Conservation (phyloP, 2,888 invertebrate genomes). For the Antheraea yamamai region DNA sequence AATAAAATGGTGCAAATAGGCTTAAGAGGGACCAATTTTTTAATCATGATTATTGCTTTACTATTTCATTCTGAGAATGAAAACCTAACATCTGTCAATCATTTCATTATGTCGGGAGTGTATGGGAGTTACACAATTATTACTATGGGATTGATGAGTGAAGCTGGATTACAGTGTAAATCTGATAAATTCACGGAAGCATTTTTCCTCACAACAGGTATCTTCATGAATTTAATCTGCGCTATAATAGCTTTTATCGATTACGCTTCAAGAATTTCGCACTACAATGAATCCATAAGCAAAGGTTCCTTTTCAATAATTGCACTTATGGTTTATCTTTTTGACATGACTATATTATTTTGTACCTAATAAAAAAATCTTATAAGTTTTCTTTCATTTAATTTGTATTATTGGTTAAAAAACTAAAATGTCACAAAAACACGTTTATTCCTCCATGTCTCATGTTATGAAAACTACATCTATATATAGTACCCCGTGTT, state of each 20-base stretch:
- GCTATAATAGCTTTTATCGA: slow-evolving; percentile 42
- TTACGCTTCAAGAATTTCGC: slow-evolving; percentile 30
- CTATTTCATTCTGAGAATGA: slow-evolving; percentile 49
- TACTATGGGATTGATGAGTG: slow-evolving; percentile 53
- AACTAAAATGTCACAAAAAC: not conserved
- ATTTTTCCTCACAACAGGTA: slow-evolving; percentile 40
- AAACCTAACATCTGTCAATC: slow-evolving; percentile 35
- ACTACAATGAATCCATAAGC: slow-evolving; percentile 39
- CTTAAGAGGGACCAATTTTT: slow-evolving; percentile 46
- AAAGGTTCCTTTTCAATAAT: slow-evolving; percentile 46
- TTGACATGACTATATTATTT: slow-evolving; percentile 42
- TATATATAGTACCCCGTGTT: too few species aligned
- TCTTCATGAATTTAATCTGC: slow-evolving; percentile 41
- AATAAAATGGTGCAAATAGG: slow-evolving; percentile 49
- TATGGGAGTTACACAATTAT: slow-evolving; percentile 50
- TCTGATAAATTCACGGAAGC: slow-evolving; percentile 42
- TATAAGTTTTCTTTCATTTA: not conserved
- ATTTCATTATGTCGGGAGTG: slow-evolving; percentile 53
- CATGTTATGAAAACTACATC: too few species aligned
- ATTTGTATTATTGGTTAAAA: not conserved
- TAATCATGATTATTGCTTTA: slow-evolving; percentile 45
- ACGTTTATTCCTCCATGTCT: not conserved
- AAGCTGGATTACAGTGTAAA: slow-evolving; percentile 44
- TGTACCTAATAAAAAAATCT: slow-evolving; percentile 12
- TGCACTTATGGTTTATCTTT: slow-evolving; percentile 36